Percentiles rank a stretch among this genome's conserved stretches.
Conservation (phyloP, 2,888 invertebrate genomes). For the Volucella inflata region DNA sequence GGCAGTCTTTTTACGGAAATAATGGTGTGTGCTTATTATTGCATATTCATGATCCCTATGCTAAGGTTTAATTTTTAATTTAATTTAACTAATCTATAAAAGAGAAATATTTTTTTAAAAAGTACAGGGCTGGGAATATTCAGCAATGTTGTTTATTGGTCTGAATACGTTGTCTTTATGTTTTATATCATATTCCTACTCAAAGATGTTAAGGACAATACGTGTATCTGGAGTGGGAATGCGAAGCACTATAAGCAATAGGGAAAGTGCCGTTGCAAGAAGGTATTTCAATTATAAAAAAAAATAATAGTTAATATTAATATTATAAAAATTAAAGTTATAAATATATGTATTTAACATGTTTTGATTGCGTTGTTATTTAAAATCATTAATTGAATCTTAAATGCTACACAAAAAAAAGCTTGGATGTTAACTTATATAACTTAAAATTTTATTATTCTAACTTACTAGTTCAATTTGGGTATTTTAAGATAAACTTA, state of each 20-base stretch:
- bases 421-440: too few species aligned
- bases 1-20: constrained; percentile 85
- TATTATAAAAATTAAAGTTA: too few species aligned
- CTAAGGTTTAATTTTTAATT: constrained; percentile 82
- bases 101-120: background rate
- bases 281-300: constrained; percentile 81
- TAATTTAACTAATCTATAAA: background rate
- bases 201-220: constrained; percentile 86
- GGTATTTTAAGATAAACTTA: too few species aligned
- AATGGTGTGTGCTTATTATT: constrained; percentile 87
- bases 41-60: constrained; percentile 86
- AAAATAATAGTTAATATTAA: too few species aligned
- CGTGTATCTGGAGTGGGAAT: constrained; percentile 85
- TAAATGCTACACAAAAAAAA: too few species aligned
- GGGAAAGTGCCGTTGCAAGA: constrained; percentile 86
- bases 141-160: constrained; percentile 85
- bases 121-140: constrained; percentile 86
- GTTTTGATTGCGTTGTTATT: too few species aligned
- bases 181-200: constrained; percentile 86
- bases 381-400: too few species aligned
- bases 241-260: constrained; percentile 85
- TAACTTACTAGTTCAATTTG: too few species aligned
- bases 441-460: too few species aligned
- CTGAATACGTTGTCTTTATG: constrained; percentile 85
- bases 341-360: too few species aligned